Conservation (phyloP, 2,888 invertebrate genomes). For the Dryocosmus kuriphilus region DNA sequence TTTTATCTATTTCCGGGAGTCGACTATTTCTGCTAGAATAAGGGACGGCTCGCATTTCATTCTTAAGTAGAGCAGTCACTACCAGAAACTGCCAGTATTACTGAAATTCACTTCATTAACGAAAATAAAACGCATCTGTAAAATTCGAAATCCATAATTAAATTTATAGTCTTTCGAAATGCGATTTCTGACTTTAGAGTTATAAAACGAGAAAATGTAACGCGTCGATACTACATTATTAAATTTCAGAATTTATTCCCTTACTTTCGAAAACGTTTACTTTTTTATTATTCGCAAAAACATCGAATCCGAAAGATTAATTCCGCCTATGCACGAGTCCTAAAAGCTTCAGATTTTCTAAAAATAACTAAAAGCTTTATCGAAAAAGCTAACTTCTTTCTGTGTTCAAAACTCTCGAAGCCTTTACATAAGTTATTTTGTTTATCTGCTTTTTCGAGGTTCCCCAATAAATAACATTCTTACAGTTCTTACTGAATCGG, state of each 20-base stretch:
- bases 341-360: not conserved
- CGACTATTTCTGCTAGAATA: conserved; percentile 25
- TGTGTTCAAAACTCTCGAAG: not conserved
- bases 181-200: not conserved
- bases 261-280: no score
- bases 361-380: not conserved
- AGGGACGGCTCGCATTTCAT: conserved; percentile 37
- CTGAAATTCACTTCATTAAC: not conserved
- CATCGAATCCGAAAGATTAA: not conserved
- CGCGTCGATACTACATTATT: not conserved
- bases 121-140: not conserved
- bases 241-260: not conserved
- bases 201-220: not conserved
- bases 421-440: not conserved
- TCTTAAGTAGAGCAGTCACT: not conserved
- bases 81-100: not conserved
- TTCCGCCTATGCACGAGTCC: not conserved
- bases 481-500: not conserved
- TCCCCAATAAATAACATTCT: conserved; percentile 11
- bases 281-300: no score
- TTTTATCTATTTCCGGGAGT: conserved; percentile 9
- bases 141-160: not conserved
- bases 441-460: not conserved
- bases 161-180: not conserved
- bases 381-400: not conserved